Conservation (phyloP, 2,113 vertebrate species). For the Archilochus colubris region DNA sequence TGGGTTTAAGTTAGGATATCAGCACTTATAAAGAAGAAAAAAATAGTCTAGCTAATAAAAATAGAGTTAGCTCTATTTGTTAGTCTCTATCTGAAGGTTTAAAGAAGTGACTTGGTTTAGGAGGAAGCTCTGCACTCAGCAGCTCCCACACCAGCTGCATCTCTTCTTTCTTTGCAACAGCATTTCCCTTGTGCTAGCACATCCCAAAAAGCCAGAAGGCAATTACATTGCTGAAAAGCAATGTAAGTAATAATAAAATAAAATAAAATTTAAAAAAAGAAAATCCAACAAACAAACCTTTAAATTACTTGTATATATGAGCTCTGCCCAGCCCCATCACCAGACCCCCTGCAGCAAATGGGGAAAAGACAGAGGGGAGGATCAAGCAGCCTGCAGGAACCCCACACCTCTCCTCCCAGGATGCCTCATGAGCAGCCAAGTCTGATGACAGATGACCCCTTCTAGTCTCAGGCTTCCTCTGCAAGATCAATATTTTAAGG, state of each 20-base stretch:
- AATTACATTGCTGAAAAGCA: background rate
- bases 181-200: rapidly evolving
- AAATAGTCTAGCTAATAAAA: background rate
- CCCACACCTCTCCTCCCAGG: rapidly evolving
- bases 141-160: background rate
- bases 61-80: background rate
- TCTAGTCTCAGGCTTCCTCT: background rate
- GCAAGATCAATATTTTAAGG: slow-evolving; percentile 8
- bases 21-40: background rate
- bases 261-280: background rate
- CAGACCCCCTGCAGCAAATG: background rate
- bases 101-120: background rate
- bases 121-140: background rate
- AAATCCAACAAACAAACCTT: too few species aligned
- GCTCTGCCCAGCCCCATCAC: background rate
- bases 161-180: background rate
- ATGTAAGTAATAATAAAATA: background rate
- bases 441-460: background rate
- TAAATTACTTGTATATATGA: rapidly evolving
- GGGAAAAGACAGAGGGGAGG: background rate
- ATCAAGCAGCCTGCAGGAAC: background rate
- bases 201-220: background rate
- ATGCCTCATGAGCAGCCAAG: background rate
- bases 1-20: background rate
- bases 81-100: background rate